Conservation (phyloP, 37 sponge, comb jelly and placozoan species). For the Haliclona indistincta region DNA sequence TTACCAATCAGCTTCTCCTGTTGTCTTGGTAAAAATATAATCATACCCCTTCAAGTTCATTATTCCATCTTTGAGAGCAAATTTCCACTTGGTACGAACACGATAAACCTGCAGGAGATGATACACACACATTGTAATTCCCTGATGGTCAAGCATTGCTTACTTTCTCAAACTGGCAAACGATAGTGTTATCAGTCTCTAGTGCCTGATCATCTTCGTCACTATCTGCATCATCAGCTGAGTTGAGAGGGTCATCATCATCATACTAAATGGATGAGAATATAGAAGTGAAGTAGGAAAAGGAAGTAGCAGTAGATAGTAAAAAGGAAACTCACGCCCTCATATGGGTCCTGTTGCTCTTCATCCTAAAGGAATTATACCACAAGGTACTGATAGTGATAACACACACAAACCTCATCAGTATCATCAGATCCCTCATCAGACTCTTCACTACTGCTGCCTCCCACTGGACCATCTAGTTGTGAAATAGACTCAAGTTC, state of each 20-base stretch:
- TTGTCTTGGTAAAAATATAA: conserved; percentile 88
- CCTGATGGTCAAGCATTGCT: neutral
- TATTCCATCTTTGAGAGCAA: conserved; percentile 94
- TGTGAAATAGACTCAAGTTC: neutral
- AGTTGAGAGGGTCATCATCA: conserved; percentile 63
- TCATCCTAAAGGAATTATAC: too few relatives aligned
- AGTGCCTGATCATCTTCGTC: conserved; percentile 74
- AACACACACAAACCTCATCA: neutral
- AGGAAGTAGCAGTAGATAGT: too few relatives aligned
- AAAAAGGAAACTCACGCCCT: neutral
- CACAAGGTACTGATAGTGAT: too few relatives aligned
- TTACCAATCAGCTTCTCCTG: conserved; percentile 97
- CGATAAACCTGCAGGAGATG: conserved; percentile 50
- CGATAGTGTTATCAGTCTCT: conserved; percentile 89
- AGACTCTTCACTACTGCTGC: conserved; percentile 71
- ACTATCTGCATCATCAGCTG: conserved; percentile 74
- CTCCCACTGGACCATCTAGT: conserved; percentile 55
- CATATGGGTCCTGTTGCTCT: too few relatives aligned
- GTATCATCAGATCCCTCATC: conserved; percentile 26
- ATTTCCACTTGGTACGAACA: conserved; percentile 89
- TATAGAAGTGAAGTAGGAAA: neutral
- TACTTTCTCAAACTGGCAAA: conserved; percentile 97
- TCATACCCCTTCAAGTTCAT: conserved; percentile 90
- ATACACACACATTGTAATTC: neutral
- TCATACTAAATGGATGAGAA: conserved; percentile 2